Conservation (phyloP, 2,797 vertebrate species). For the Amazona ochrocephala region DNA sequence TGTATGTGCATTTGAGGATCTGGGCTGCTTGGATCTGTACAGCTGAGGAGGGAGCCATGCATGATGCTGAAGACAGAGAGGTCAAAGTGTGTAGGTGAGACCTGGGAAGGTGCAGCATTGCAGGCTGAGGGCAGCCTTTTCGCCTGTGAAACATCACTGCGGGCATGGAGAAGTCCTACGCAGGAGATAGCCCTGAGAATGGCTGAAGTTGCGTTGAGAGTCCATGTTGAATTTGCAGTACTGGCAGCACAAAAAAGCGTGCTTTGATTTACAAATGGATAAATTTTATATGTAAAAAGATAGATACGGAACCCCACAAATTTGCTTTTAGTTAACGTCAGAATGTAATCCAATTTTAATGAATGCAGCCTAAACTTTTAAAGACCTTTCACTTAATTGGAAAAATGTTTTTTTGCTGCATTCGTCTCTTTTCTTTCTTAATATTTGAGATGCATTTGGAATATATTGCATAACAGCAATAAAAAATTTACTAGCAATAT, state of each 20-base stretch:
- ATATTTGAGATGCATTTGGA: slow-evolving; percentile 43
- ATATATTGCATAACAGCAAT: slow-evolving; percentile 21
- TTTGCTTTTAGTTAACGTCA: neutral
- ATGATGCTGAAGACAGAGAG: neutral
- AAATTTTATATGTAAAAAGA: slow-evolving; percentile 12
- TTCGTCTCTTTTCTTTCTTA: slow-evolving; percentile 33
- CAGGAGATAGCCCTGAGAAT: neutral
- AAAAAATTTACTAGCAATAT: slow-evolving; percentile 18
- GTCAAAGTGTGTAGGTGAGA: too few species aligned
- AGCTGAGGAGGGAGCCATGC: neutral
- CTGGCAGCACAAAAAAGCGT: neutral
- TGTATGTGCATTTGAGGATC: neutral
- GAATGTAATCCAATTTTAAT: slow-evolving; percentile 37
- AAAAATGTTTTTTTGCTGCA: slow-evolving; percentile 48
- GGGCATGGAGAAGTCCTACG: fast-evolving
- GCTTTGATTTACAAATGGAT: slow-evolving; percentile 60
- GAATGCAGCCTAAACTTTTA: slow-evolving; percentile 43
- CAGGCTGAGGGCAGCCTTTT: neutral
- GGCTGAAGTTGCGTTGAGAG: neutral
- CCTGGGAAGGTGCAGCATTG: neutral
- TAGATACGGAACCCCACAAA: neutral
- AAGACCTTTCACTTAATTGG: slow-evolving; percentile 39
- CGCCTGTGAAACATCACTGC: neutral
- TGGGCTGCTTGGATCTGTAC: neutral
- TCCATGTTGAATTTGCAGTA: neutral